Conservation (phyloP, 2,888 invertebrate genomes). For the Acanthosepion lycidas region DNA sequence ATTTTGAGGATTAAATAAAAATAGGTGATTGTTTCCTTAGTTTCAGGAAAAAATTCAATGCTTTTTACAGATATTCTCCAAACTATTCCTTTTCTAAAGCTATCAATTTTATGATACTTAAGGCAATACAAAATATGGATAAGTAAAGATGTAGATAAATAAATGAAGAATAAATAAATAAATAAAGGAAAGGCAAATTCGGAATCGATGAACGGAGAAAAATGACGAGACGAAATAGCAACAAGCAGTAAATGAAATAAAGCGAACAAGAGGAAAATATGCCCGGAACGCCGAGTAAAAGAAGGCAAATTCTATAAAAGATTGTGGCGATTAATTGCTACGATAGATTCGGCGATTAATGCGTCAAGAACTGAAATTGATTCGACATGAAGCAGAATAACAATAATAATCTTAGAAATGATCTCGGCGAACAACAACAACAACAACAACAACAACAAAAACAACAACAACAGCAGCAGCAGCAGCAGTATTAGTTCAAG, state of each 20-base stretch:
- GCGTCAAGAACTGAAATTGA: conserved; percentile 6
- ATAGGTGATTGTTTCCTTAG: too few species aligned
- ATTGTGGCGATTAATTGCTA: neutral
- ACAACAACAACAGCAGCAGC: neutral
- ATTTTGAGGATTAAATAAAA: too few species aligned
- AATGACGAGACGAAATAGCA: neutral
- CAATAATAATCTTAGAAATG: neutral
- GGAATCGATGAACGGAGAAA: too few species aligned
- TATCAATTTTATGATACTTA: neutral
- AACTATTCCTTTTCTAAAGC: neutral
- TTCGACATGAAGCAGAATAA: neutral
- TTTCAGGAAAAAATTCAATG: too few species aligned
- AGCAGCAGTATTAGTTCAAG: too few species aligned
- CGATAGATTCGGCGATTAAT: neutral
- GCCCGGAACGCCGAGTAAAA: neutral
- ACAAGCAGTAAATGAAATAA: neutral
- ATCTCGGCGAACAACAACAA: neutral
- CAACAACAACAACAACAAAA: neutral
- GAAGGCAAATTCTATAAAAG: neutral
- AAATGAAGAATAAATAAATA: neutral
- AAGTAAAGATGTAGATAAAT: too few species aligned
- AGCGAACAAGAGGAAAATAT: neutral
- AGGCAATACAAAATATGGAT: neutral
- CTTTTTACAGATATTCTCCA: too few species aligned
- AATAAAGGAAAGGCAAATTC: neutral